Percentiles rank a stretch among this genome's conserved stretches.
Evolutionary conservation across 2,113 vertebrate species (phyloP).

Genomic region (Leptodactylus fuscus): DNA sequence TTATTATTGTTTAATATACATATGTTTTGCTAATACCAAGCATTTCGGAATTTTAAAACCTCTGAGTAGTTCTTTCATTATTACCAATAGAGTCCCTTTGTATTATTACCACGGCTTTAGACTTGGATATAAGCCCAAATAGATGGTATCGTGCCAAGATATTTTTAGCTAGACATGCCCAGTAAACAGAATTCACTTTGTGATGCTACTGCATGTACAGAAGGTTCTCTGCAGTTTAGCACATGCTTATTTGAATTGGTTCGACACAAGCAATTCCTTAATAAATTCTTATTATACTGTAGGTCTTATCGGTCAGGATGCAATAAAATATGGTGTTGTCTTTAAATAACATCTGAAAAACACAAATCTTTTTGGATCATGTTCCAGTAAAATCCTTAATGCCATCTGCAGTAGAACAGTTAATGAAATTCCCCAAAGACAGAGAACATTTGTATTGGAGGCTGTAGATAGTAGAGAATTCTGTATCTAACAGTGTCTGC

Average conservation of each 20-base stretch:
- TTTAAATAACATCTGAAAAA: not conserved
- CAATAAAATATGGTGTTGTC: not conserved
- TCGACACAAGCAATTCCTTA: not conserved
- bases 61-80: not conserved
- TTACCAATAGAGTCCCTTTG: too few species aligned
- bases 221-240: not conserved
- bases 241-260: too few species aligned
- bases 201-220: not conserved
- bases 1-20: not conserved
- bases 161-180: not conserved
- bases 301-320: not conserved
- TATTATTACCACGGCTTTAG: not conserved
- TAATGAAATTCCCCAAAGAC: conserved; percentile 25
- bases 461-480: not conserved
- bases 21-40: not conserved
- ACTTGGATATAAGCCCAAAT: not conserved
- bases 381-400: conserved; percentile 21
- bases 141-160: not conserved
- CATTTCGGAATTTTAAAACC: not conserved
- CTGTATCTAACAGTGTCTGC: conserved; percentile 20
- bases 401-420: not conserved
- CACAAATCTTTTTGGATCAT: not conserved
- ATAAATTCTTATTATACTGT: not conserved
- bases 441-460: conserved; percentile 22
- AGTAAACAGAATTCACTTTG: not conserved